phyloP scores from a whole-genome alignment of 2,113 vertebrate genomes.

The Ramphastos sulfuratus region DNA sequence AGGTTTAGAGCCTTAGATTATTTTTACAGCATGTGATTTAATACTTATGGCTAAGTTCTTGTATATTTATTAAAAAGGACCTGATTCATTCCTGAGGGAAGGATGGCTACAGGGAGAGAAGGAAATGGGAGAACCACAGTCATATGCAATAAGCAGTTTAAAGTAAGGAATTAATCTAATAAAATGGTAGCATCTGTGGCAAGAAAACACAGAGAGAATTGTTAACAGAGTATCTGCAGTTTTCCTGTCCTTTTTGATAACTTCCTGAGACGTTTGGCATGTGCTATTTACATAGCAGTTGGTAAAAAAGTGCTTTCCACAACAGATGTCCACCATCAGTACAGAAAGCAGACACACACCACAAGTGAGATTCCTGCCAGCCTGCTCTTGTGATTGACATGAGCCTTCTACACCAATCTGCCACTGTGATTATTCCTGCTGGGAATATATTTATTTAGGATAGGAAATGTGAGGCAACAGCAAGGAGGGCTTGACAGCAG shows the following conservation, averaged over 20 bases:
- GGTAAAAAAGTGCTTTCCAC: background rate
- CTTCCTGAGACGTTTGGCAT: conserved; percentile 26
- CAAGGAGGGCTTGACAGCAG: background rate
- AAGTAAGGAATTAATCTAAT: conserved; percentile 33
- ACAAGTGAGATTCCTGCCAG: background rate
- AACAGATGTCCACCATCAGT: background rate
- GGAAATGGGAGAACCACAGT: conserved; percentile 28
- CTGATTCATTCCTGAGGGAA: conserved; percentile 18
- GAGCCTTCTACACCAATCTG: background rate
- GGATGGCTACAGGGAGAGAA: background rate
- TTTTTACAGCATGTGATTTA: conserved; percentile 52
- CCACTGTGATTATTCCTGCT: background rate
- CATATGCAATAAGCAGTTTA: background rate
- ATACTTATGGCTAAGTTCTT: conserved; percentile 13
- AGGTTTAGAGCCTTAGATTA: conserved; percentile 23
- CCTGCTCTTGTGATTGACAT: background rate
- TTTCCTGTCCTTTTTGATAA: conserved; percentile 8
- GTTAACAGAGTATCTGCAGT: conserved; percentile 23
- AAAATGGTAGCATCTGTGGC: conserved; percentile 35
- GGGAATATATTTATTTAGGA: background rate
- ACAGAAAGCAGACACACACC: conserved; percentile 1
- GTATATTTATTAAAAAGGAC: conserved; percentile 17
- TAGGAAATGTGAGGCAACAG: background rate
- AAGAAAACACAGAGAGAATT: background rate
- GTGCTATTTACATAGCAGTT: background rate